Evolutionary conservation across 2,888 invertebrate genomes (phyloP), one percentile per base, ranked within the genome.

Genomic region (Cenopis cana): DNA sequence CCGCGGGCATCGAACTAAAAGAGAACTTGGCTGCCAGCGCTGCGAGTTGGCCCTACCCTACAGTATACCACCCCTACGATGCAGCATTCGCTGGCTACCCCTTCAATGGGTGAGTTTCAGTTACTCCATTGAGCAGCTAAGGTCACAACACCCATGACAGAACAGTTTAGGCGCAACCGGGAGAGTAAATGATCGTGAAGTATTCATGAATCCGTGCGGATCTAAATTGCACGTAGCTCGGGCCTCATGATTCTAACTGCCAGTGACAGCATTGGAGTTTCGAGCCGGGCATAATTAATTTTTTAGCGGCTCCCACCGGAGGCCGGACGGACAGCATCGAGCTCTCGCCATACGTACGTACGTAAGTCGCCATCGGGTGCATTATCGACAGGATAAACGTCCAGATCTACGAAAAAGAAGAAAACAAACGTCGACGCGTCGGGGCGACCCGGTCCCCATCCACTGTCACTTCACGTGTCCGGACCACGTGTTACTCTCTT

Each of bases 61-160:
- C 97, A 55, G 97, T 98, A 76, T 98, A 98, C 91, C 98, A 98
- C 91, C 98, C 98, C 65, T 98, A 98, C 91, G 98, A 98, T 84
- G 97, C 98, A 73, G 97, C 98, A 73, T 97, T 98, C 87, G 97
- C 97, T 74, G 97, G 97, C 81, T 98, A 98, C 94, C 98, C 98
- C 77, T 98, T 98, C 94, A 98, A 98, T 93, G 98, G 98, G 98
- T 98, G 94, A 98, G 98, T 67, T n/a, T 17, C 17, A 54, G 52
- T 1, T 52, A 54, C 1, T 18, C 20, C 36, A 4, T 12, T 33
- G 52, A 46, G n/a, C n/a, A 65, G 1, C 24, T 62, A 20, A 38
- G 18, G 38, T 38, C 62, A 64, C 61, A 50, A 61, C n/a, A 29
- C 29, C 61, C 36, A 36, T 62, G 62, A 52, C 62, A n/a, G n/a